Evolutionary conservation across 2,797 vertebrate genomes (phyloP).

Genomic region (Cirrhinus molitorella): DNA sequence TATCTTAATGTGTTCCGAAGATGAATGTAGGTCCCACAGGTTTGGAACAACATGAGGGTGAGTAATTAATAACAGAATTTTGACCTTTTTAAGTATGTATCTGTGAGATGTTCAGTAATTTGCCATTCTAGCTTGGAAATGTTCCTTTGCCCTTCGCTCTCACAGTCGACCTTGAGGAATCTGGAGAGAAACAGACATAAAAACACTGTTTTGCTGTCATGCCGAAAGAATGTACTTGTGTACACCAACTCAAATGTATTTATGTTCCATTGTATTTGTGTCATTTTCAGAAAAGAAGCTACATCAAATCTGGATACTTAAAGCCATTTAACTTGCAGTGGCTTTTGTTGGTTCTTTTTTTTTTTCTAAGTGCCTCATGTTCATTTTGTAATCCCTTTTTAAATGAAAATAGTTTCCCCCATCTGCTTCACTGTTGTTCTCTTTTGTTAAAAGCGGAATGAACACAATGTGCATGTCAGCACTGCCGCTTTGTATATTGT

Average conservation of each 20-base stretch:
- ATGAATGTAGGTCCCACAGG: no score
- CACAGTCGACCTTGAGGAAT: conserved; percentile 29
- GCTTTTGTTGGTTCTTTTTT: conserved; percentile 39
- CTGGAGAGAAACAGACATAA: conserved; percentile 1
- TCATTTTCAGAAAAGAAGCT: conserved; percentile 22
- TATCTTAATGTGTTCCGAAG: no score
- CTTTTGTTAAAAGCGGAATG: conserved; percentile 33
- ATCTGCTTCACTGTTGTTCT: conserved; percentile 33
- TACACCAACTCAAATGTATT: conserved; percentile 31
- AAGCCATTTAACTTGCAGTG: conserved; percentile 13
- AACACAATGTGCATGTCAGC: conserved; percentile 26
- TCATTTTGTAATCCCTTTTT: conserved; percentile 38
- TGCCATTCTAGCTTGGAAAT: conserved; percentile 9
- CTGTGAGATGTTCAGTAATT: conserved; percentile 24
- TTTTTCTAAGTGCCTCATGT: conserved; percentile 5
- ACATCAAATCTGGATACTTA: conserved; percentile 27
- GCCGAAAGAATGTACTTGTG: background rate
- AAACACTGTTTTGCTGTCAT: conserved; percentile 28
- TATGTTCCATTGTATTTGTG: conserved; percentile 27
- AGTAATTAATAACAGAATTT: no score
- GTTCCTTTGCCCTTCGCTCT: conserved; percentile 15
- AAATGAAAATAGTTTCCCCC: conserved; percentile 38
- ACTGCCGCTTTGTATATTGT: conserved; percentile 30
- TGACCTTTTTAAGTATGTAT: background rate
- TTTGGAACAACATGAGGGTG: no score